Percentiles rank a stretch among this genome's conserved stretches.
Conservation (phyloP, 2,113 vertebrate species). For the Neodontobutis hainanensis region DNA sequence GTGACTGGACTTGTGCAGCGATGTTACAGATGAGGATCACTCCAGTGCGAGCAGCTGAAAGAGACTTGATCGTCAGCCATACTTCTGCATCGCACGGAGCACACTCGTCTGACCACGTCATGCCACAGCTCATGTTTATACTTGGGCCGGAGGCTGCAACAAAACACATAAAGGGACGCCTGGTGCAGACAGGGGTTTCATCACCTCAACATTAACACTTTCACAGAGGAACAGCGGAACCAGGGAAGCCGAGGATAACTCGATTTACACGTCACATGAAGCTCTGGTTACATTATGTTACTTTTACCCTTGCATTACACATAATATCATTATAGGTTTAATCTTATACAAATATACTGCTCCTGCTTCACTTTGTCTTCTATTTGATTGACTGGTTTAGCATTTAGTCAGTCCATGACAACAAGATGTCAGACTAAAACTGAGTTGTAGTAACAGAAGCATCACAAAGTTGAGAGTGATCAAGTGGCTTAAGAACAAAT, state of each 20-base stretch:
- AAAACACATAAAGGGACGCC: constrained; percentile 17
- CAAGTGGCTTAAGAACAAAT: too few species aligned
- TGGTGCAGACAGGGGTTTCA: neutral
- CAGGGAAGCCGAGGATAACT: neutral
- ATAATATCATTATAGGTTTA: neutral
- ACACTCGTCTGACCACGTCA: constrained; percentile 1
- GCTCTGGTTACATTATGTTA: neutral
- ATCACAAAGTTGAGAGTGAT: too few species aligned
- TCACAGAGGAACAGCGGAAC: neutral
- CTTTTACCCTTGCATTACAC: neutral
- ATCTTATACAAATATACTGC: constrained; percentile 1
- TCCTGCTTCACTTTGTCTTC: neutral
- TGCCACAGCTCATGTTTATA: constrained; percentile 1
- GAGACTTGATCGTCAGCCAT: constrained; percentile 8
- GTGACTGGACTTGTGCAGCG: neutral
- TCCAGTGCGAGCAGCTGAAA: constrained; percentile 39
- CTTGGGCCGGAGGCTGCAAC: neutral
- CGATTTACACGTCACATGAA: neutral
- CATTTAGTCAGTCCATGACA: too few species aligned
- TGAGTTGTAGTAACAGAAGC: too few species aligned
- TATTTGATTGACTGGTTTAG: too few species aligned
- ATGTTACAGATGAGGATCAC: neutral
- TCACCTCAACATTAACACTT: neutral
- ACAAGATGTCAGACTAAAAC: too few species aligned
- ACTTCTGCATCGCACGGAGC: constrained; percentile 21